Evolutionary conservation across 2,888 invertebrate genomes (phyloP).

Genomic region (Taphrorychus bicolor): DNA sequence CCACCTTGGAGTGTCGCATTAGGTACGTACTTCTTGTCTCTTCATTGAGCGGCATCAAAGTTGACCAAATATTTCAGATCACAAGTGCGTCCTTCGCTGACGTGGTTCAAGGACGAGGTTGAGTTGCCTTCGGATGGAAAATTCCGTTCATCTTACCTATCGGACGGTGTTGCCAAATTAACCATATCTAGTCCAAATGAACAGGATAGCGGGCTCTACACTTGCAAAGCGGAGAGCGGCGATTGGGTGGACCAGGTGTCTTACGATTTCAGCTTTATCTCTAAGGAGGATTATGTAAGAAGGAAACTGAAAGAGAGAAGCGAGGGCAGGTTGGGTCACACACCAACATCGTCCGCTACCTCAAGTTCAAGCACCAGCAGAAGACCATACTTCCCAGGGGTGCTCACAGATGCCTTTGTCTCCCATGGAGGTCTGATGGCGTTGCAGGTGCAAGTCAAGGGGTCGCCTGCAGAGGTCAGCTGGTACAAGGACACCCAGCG

Average conservation of each 20-base stretch:
- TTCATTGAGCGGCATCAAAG: background rate
- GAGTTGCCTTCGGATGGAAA: conserved; percentile 65
- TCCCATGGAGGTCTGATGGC: conserved; percentile 81
- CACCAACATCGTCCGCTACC: background rate
- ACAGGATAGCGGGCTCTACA: conserved; percentile 76
- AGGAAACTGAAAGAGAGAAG: conserved; percentile 49
- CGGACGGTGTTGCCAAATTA: conserved; percentile 77
- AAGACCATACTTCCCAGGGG: conserved; percentile 71
- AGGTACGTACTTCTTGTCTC: conserved; percentile 57
- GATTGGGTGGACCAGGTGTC: conserved; percentile 77
- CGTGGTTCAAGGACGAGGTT: conserved; percentile 78
- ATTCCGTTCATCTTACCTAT: conserved; percentile 70
- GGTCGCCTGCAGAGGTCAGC: conserved; percentile 74
- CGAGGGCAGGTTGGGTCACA: background rate
- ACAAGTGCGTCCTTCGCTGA: conserved; percentile 74
- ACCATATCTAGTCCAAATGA: conserved; percentile 70
- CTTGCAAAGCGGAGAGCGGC: conserved; percentile 77
- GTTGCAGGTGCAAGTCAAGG: conserved; percentile 70
- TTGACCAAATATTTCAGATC: conserved; percentile 55
- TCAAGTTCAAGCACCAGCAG: conserved; percentile 1
- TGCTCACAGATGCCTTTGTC: conserved; percentile 75
- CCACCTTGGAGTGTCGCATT: conserved; percentile 80
- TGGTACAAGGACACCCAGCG: conserved; percentile 73
- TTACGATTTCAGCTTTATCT: conserved; percentile 72
- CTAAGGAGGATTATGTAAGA: conserved; percentile 55